phyloP scores from a whole-genome alignment of 2,888 invertebrate species.

The Zaprionus bogoriensis region DNA sequence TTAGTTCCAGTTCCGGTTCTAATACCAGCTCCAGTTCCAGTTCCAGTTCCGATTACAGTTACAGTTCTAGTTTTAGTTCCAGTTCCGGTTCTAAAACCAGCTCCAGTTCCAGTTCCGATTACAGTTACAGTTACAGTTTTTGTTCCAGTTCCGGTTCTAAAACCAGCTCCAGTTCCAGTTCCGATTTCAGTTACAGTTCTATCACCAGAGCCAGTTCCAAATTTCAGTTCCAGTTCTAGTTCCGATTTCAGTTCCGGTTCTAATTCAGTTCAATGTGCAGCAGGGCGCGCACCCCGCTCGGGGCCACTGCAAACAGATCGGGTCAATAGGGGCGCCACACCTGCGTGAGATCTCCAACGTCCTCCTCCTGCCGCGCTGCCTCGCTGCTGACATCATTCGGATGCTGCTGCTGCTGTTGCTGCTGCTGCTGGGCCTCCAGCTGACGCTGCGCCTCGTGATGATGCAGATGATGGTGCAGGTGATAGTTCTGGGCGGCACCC shows the following conservation, averaged over 20 bases:
- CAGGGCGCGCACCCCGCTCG: constrained; percentile 50
- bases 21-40: background rate
- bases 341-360: constrained; percentile 83
- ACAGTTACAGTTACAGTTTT: background rate
- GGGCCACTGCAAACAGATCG: constrained; percentile 27
- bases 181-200: background rate
- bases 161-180: background rate
- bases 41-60: background rate
- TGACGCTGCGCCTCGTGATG: constrained; percentile 76
- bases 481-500: constrained; percentile 48
- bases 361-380: constrained; percentile 66
- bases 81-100: background rate
- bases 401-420: constrained; percentile 41
- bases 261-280: constrained; percentile 79
- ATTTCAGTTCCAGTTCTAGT: background rate
- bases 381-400: constrained; percentile 45
- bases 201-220: background rate
- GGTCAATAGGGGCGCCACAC: constrained; percentile 92
- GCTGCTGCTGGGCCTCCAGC: constrained; percentile 62
- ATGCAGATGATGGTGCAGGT: constrained; percentile 55
- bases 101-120: background rate
- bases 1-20: background rate
- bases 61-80: background rate
- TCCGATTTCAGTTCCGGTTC: background rate
- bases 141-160: background rate